A percentile compares a stretch with the other conserved stretches of the same genome.
phyloP scores from a whole-genome alignment of 2,888 invertebrate species.

The Pegoplata infirma region DNA sequence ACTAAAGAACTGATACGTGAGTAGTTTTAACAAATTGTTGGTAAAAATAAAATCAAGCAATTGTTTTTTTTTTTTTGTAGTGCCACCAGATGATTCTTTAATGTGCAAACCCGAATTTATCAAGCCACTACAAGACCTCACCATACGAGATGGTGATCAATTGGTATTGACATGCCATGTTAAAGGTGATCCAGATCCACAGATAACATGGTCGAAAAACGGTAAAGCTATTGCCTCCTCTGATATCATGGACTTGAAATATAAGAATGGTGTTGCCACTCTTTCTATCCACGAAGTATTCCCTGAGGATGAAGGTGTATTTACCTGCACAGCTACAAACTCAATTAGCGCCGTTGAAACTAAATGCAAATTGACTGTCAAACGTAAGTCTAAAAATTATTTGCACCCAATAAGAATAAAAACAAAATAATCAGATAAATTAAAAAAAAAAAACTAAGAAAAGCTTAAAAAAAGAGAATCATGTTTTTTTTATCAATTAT shows the following conservation, averaged over 20 bases:
- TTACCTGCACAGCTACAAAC: conserved; percentile 94
- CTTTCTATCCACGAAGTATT: conserved; percentile 94
- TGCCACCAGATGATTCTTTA: conserved; percentile 90
- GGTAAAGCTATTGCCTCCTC: conserved; percentile 86
- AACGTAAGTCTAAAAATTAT: conserved; percentile 85
- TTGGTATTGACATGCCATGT: conserved; percentile 90
- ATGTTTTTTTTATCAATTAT: too few relatives aligned
- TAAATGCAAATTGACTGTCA: conserved; percentile 89
- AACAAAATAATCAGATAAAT: too few relatives aligned
- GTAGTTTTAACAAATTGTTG: conserved; percentile 49
- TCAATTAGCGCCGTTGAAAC: conserved; percentile 92
- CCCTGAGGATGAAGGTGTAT: conserved; percentile 96
- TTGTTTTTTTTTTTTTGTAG: conserved; percentile 79
- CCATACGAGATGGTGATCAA: conserved; percentile 92
- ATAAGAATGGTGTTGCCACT: conserved; percentile 92
- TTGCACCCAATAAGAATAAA: too few relatives aligned
- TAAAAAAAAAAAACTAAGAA: too few relatives aligned
- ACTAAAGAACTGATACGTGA: conserved; percentile 89
- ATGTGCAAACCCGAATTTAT: conserved; percentile 93
- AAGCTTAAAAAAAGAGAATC: too few relatives aligned
- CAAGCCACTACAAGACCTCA: conserved; percentile 85
- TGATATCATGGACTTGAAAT: conserved; percentile 93
- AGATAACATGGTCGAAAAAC: conserved; percentile 93
- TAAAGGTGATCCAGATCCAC: conserved; percentile 94
- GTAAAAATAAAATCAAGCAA: too few relatives aligned